Percentiles rank a stretch among this genome's conserved stretches.
Conservation (phyloP, 2,888 invertebrate species). For the Mantis religiosa region DNA sequence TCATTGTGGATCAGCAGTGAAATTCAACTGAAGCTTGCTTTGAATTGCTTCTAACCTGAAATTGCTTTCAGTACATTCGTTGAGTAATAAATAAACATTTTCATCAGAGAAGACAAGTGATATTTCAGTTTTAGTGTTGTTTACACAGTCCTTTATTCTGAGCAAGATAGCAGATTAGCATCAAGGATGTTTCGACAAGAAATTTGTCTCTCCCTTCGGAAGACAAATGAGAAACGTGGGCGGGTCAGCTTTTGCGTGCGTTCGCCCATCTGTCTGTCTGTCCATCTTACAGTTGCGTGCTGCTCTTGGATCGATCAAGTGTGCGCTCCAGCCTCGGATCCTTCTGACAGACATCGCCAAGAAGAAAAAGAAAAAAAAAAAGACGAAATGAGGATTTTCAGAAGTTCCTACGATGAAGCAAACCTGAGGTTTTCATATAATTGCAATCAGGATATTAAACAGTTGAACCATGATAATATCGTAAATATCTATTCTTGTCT, state of each 20-base stretch:
- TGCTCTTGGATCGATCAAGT: background rate
- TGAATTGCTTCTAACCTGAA: too few species aligned
- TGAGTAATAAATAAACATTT: too few species aligned
- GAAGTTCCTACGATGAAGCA: too few species aligned
- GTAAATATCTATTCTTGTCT: too few species aligned
- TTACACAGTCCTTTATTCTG: background rate
- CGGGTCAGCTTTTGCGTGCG: background rate
- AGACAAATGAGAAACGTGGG: background rate
- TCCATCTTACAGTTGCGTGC: slow-evolving; percentile 5
- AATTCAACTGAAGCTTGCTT: too few species aligned
- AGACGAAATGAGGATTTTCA: background rate
- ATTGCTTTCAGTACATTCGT: too few species aligned
- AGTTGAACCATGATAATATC: too few species aligned
- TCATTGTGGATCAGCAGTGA: too few species aligned
- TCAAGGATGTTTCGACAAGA: background rate
- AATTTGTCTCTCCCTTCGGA: background rate
- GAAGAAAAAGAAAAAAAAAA: background rate
- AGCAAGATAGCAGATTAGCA: background rate
- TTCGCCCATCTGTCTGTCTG: background rate
- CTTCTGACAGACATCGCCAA: background rate
- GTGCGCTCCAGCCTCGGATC: background rate
- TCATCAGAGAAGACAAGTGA: background rate
- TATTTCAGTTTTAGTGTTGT: background rate
- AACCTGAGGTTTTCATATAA: too few species aligned
- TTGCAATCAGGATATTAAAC: too few species aligned